Base-by-base conservation (phyloP, 2,113 vertebrate genomes). In the Lophotis ruficrista region DNA sequence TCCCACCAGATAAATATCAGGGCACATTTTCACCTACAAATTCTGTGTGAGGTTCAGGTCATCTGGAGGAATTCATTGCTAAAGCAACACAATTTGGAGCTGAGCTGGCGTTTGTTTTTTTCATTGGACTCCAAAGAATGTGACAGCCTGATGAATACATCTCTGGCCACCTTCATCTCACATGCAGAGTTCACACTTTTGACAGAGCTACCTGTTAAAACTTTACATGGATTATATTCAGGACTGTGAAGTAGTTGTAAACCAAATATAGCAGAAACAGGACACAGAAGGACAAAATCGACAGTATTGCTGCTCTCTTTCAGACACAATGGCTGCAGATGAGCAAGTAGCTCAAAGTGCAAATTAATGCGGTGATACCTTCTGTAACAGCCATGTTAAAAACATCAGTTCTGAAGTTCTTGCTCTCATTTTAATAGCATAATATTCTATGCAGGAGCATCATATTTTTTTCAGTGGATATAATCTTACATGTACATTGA, bases 321-420 rank as follows among this genome's bases (percentile, higher is more conserved):
- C 70, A 73, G 48, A 66, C 64, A 87, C 51, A 73, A 68, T 48
- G 80, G 53, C 72, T 87, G 65, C 24, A 95, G 65, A 83, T 84
- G 45, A 96, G 62, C 56, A 92, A 82, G 50, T 31, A 84, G 10
- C 50, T 87, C 19, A 37, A 96, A 81, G 60, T 78, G 66, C n/a
- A 92, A 87, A 92, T 92, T 92, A 89, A 96, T 92, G 57, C 71
- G 64, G 68, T 54, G 92, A 62, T 86, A 72, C 24, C 31, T 75
- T 83, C 38, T 2, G 0, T 41, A 90, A 92, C 6, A 89, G 43
- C 8, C 20, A 62, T 38, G 43, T 68, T 79, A 89, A 91, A 84
- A 93, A 76, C 30, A 89, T 84, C 21, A 60, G 10, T 76, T 86
- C 62, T 69, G 48, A 89, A 89, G 33, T 33, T 78, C 56, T 77